Evolutionary conservation across 2,888 invertebrate species (phyloP).

Genomic region (Rhamphomyia laevipes): DNA sequence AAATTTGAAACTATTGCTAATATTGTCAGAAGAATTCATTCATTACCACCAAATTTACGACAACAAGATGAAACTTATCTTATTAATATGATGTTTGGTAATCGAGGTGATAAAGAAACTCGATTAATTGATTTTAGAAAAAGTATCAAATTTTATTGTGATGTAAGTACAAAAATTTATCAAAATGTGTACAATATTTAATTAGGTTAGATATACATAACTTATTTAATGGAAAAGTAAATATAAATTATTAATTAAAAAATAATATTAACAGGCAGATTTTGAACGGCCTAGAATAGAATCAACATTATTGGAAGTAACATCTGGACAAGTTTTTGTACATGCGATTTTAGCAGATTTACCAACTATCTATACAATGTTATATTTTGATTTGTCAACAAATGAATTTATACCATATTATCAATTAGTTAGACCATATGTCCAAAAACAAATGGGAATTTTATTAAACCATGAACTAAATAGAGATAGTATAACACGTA

Average conservation of each 20-base stretch:
- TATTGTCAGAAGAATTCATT: neutral
- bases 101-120: neutral
- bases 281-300: neutral
- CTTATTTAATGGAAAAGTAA: too few species aligned
- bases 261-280: too few species aligned
- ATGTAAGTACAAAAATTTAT: neutral
- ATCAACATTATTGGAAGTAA: neutral
- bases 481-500: neutral
- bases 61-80: neutral
- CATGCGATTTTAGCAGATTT: neutral
- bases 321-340: neutral
- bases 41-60: neutral
- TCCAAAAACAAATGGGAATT: constrained; percentile 7
- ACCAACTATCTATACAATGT: neutral
- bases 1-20: constrained; percentile 3
- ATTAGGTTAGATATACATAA: too few species aligned
- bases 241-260: too few species aligned
- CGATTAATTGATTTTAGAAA: neutral
- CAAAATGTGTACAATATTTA: too few species aligned
- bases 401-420: constrained; percentile 4
- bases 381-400: constrained; percentile 1
- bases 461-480: constrained; percentile 3
- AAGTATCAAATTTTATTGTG: constrained; percentile 1
- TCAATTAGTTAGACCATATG: neutral
- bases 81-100: neutral